Percentiles rank a stretch among this genome's conserved stretches.
These are phyloP conservation scores for Malaclemys terrapin DNA, from an alignment of 2,113 vertebrate species.

Conservation along the genomic window DNA sequence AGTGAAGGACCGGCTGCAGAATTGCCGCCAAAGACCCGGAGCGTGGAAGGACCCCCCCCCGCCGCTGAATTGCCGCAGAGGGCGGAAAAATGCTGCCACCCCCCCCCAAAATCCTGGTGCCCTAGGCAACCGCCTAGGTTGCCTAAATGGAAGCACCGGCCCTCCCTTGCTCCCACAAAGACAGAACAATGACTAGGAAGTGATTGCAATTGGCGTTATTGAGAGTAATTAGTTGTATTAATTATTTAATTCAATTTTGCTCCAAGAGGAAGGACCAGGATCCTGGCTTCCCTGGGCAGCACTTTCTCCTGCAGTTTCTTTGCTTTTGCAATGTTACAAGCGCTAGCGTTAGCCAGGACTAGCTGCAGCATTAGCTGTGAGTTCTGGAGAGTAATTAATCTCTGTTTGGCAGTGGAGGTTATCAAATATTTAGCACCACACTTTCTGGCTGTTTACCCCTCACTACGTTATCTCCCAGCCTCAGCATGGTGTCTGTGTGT, in stretches of 20 bases:
- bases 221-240: not conserved
- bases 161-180: not conserved
- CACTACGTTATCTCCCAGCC: not conserved
- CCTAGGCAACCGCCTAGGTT: no score
- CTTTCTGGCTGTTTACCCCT: not conserved
- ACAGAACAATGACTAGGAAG: not conserved
- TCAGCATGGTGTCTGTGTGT: not conserved
- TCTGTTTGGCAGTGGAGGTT: not conserved
- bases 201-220: not conserved
- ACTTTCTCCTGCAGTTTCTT: not conserved
- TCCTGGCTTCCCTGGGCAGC: not conserved
- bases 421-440: slow-evolving; percentile 2
- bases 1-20: no score
- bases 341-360: not conserved
- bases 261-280: not conserved
- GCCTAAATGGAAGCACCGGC: no score
- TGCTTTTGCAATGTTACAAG: not conserved
- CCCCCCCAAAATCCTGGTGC: no score
- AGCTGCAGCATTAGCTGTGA: not conserved
- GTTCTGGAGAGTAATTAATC: not conserved
- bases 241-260: not conserved
- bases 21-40: no score
- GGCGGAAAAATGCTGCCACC: no score
- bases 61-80: no score
- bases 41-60: no score